A percentile compares a stretch with the other conserved stretches of the same genome.
phyloP scores from a whole-genome alignment of 2,888 invertebrate species.

The Drosophila bunnanda region DNA sequence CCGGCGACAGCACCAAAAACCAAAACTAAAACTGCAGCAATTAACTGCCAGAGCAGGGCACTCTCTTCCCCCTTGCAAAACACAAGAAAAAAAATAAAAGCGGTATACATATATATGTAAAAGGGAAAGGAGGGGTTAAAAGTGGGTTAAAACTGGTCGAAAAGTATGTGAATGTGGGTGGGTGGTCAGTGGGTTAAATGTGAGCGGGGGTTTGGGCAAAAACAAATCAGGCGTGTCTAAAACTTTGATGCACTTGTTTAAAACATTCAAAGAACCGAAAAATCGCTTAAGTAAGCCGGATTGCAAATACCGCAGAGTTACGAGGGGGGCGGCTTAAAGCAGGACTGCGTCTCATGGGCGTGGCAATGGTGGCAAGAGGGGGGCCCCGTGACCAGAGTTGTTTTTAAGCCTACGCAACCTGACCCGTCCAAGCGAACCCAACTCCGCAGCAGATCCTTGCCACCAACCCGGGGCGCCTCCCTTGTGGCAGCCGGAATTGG shows the following conservation, averaged over 20 bases:
- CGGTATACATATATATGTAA: neutral
- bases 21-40: conserved; percentile 44
- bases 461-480: neutral
- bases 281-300: conserved; percentile 60
- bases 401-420: conserved; percentile 68
- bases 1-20: conserved; percentile 44
- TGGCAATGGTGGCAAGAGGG: neutral
- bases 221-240: conserved; percentile 64
- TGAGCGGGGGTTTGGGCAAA: neutral
- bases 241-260: conserved; percentile 70
- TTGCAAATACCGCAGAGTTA: conserved; percentile 59
- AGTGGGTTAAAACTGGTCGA: neutral
- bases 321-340: conserved; percentile 3
- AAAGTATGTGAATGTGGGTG: neutral
- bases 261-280: conserved; percentile 67
- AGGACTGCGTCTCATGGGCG: neutral
- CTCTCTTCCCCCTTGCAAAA: neutral
- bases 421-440: conserved; percentile 15
- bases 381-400: conserved; percentile 47
- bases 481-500: conserved; percentile 30
- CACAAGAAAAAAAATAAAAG: neutral
- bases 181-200: conserved; percentile 2
- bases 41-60: conserved; percentile 38
- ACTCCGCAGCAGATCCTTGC: conserved; percentile 31
- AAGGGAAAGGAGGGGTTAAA: conserved; percentile 4